phyloP scores from a whole-genome alignment of 2,888 invertebrate species.

The Dusona sp. region DNA sequence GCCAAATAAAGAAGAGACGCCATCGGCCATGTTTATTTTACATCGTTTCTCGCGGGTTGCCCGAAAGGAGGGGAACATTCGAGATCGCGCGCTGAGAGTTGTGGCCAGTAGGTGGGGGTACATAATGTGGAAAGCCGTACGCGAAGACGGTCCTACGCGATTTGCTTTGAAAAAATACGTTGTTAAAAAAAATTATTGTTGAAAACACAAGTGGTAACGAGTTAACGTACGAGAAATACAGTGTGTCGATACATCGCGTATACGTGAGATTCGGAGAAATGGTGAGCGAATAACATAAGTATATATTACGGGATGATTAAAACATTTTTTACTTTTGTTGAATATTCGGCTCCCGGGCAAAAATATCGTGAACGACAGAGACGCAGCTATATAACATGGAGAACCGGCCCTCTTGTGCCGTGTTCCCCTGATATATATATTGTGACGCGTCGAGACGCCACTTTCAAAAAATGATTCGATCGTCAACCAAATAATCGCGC shows the following conservation, averaged over 20 bases:
- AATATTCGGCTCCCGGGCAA: constrained; percentile 74
- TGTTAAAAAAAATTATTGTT: constrained; percentile 47
- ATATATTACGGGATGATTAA: constrained; percentile 44
- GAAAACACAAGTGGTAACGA: constrained; percentile 18
- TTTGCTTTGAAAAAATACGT: constrained; percentile 68
- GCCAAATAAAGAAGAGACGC: constrained; percentile 74
- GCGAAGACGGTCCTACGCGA: constrained; percentile 59
- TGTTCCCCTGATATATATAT: constrained; percentile 47
- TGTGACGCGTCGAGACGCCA: constrained; percentile 73
- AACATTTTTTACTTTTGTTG: constrained; percentile 75
- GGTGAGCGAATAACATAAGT: constrained; percentile 74
- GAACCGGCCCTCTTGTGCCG: constrained; percentile 58
- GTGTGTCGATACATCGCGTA: constrained; percentile 36
- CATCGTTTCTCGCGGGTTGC: constrained; percentile 72
- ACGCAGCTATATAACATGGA: constrained; percentile 27
- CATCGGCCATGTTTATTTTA: constrained; percentile 83
- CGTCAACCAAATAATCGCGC: constrained; percentile 36
- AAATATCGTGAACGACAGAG: constrained; percentile 50
- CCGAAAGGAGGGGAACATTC: constrained; percentile 73
- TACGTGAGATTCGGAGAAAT: constrained; percentile 72
- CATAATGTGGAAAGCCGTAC: constrained; percentile 70
- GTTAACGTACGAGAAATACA: constrained; percentile 17
- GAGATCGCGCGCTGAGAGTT: constrained; percentile 73
- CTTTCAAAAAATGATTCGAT: constrained; percentile 70
- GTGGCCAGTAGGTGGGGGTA: constrained; percentile 69